Percentiles rank a stretch among this genome's conserved stretches.
phyloP scores from a whole-genome alignment of 2,113 vertebrate species.

The Takifugu bimaculatus region DNA sequence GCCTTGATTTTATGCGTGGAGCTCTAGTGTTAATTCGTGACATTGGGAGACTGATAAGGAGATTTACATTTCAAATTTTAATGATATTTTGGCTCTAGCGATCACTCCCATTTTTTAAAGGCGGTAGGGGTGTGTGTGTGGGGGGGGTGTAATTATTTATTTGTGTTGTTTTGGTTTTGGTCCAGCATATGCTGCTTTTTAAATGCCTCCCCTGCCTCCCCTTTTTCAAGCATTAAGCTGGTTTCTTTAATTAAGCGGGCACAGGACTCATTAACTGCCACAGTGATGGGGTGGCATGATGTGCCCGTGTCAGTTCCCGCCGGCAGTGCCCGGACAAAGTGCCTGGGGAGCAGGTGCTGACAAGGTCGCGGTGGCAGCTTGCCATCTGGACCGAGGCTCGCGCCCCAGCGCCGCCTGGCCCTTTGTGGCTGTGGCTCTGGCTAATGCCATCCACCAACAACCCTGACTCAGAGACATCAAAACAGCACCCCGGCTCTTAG shows the following conservation, averaged over 20 bases:
- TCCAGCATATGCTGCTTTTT: conserved; percentile 68
- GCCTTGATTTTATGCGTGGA: conserved; percentile 71
- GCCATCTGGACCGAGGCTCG: conserved; percentile 73
- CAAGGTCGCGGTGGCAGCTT: conserved; percentile 75
- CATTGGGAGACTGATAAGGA: conserved; percentile 73
- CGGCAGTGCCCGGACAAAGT: conserved; percentile 75
- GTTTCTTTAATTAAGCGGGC: conserved; percentile 74
- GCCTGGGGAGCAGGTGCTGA: conserved; percentile 79
- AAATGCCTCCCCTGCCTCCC: conserved; percentile 24
- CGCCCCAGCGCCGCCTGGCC: conserved; percentile 56
- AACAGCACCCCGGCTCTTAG: conserved; percentile 67
- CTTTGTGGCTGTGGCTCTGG: conserved; percentile 67
- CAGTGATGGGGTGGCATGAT: conserved; percentile 65
- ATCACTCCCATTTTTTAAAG: conserved; percentile 59
- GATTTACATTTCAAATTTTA: conserved; percentile 80
- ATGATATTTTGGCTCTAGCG: conserved; percentile 75
- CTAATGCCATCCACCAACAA: conserved; percentile 69
- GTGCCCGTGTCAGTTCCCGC: conserved; percentile 69
- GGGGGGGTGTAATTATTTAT: conserved; percentile 68
- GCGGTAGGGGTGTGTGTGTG: conserved; percentile 14
- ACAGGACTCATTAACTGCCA: conserved; percentile 72
- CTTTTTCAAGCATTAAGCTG: conserved; percentile 66
- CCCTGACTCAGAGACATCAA: conserved; percentile 75
- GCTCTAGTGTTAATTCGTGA: conserved; percentile 70
- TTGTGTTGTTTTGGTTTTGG: conserved; percentile 69